These are phyloP conservation scores for Sisor rabdophorus DNA, from an alignment of 2,113 vertebrate genomes.

Conservation along the genomic window DNA sequence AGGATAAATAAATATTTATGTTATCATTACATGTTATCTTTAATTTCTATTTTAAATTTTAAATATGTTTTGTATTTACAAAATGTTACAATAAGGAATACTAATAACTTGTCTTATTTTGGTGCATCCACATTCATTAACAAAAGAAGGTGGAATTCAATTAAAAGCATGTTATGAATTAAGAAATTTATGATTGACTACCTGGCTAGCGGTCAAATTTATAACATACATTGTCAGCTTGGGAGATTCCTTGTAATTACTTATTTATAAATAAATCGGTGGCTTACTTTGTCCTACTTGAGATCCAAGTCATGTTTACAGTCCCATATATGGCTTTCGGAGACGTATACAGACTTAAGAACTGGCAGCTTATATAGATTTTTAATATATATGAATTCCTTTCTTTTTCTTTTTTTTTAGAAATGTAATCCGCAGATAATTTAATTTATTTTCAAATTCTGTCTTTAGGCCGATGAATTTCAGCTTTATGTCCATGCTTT, in stretches of 20 bases:
- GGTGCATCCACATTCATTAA: not conserved
- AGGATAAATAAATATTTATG: too few relatives aligned
- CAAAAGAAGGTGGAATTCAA: not conserved
- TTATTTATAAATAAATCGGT: not conserved
- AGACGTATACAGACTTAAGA: not conserved
- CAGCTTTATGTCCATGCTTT: not conserved
- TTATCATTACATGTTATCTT: too few relatives aligned
- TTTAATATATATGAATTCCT: not conserved
- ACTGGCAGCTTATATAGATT: too few relatives aligned
- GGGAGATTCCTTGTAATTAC: not conserved
- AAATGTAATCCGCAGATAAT: not conserved
- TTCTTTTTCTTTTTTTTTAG: not conserved
- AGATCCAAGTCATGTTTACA: not conserved
- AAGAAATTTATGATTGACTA: too few relatives aligned
- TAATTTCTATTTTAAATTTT: too few relatives aligned
- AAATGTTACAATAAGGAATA: too few relatives aligned
- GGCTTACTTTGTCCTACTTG: not conserved
- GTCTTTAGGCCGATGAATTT: not conserved
- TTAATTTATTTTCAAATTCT: not conserved
- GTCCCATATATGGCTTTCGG: not conserved
- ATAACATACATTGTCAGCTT: too few relatives aligned
- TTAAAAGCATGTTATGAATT: not conserved
- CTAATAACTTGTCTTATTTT: too few relatives aligned
- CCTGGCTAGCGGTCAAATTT: not conserved
- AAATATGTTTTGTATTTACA: too few relatives aligned